phyloP scores from a whole-genome alignment of 2,113 vertebrate species.

The Ariopsis seemanni region DNA sequence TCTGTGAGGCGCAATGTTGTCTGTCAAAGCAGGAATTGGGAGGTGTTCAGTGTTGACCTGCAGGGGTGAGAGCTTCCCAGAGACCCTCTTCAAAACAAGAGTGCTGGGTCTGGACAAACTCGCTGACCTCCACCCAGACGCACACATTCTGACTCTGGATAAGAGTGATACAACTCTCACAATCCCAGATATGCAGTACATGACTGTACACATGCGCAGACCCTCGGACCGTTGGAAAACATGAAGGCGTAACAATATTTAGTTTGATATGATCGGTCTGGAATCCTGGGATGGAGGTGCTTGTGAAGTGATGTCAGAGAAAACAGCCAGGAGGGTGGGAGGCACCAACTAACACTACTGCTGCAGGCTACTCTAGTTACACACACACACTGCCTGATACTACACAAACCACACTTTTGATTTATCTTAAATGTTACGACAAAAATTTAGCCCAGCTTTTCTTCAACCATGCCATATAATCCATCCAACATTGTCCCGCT shows the following conservation, averaged over 20 bases:
- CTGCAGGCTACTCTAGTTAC: constrained; percentile 20
- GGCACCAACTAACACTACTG: constrained; percentile 35
- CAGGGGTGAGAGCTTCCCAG: constrained; percentile 74
- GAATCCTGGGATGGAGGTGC: constrained; percentile 72
- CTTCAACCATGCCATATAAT: background rate
- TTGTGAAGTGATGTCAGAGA: constrained; percentile 64
- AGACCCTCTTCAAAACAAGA: constrained; percentile 74
- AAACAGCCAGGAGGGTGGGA: constrained; percentile 48
- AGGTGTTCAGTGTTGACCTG: constrained; percentile 70
- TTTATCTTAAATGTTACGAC: too few relatives aligned
- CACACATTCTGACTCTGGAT: background rate
- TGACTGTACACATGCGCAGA: background rate
- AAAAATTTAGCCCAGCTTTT: background rate
- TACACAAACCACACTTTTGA: background rate
- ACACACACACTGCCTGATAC: background rate
- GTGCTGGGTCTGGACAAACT: constrained; percentile 54
- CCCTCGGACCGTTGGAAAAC: background rate
- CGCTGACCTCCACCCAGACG: constrained; percentile 22
- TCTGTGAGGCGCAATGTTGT: constrained; percentile 65
- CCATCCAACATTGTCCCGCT: background rate
- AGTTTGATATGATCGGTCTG: constrained; percentile 70
- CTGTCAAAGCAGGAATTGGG: constrained; percentile 79
- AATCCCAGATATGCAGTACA: background rate
- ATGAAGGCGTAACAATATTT: constrained; percentile 18
- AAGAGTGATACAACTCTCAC: background rate